Conservation (phyloP, 2,888 invertebrate genomes). For the Mesochorus sp. region DNA sequence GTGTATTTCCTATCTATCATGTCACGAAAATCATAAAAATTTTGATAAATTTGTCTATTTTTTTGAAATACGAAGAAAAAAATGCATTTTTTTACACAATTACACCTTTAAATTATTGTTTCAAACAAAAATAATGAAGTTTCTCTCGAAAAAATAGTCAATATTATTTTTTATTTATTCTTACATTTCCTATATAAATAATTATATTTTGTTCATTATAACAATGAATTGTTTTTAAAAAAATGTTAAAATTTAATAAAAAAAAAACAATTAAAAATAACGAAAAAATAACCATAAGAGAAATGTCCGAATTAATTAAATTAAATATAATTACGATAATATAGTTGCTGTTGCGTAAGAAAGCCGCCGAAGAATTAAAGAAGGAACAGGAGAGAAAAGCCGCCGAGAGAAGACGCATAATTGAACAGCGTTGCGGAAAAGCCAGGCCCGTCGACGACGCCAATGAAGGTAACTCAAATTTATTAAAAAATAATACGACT, state of each 20-base stretch:
- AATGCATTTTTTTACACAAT: too few relatives aligned
- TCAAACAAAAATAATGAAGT: neutral
- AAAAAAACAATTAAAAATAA: too few relatives aligned
- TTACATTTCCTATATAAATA: too few relatives aligned
- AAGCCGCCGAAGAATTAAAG: conserved; percentile 99
- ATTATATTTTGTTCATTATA: neutral
- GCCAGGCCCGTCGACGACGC: conserved; percentile 95
- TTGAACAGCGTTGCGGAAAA: conserved; percentile 97
- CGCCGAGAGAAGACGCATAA: conserved; percentile 98
- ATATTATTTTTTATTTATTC: too few relatives aligned
- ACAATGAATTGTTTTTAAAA: neutral
- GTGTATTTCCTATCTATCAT: conserved; percentile 78
- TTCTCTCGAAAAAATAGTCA: neutral
- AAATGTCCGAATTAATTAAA: neutral
- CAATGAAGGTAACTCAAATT: conserved; percentile 91
- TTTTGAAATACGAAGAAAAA: too few relatives aligned
- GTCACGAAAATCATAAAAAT: too few relatives aligned
- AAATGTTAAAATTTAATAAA: neutral
- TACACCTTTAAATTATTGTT: too few relatives aligned
- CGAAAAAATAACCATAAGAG: neutral
- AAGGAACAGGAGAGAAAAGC: conserved; percentile 99
- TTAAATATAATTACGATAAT: conserved; percentile 33
- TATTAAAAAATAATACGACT: neutral
- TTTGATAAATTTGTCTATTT: too few relatives aligned
- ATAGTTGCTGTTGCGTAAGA: conserved; percentile 99